Percentiles rank a stretch among this genome's conserved stretches.
Conservation (phyloP, 2,797 vertebrate genomes). For the Halcyon badia region DNA sequence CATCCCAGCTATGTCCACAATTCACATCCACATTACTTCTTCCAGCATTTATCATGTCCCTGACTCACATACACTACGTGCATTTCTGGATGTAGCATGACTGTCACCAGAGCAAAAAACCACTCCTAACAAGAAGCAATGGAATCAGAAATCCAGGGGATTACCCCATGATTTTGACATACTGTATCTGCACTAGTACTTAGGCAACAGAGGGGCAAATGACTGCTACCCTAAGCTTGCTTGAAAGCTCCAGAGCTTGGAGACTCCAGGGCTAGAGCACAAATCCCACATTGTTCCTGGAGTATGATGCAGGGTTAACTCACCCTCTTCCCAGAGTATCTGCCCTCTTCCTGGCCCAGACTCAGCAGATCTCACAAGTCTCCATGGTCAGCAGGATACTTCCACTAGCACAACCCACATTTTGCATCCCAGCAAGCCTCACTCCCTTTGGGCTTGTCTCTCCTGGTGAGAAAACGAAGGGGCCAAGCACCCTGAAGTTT, state of each 20-base stretch:
- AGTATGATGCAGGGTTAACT: neutral
- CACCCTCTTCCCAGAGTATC: neutral
- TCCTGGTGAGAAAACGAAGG: neutral
- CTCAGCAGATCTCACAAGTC: neutral
- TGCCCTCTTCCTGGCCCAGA: neutral
- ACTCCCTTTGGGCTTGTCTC: neutral
- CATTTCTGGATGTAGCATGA: neutral
- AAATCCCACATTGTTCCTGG: neutral
- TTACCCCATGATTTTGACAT: neutral
- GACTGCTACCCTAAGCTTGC: neutral
- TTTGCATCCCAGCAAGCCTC: neutral
- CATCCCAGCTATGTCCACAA: neutral
- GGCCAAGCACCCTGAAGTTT: neutral
- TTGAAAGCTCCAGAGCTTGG: neutral
- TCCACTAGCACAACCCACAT: neutral
- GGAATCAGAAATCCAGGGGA: neutral
- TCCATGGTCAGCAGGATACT: neutral
- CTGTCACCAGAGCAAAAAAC: neutral
- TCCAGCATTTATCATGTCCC: neutral
- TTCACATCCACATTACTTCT: neutral
- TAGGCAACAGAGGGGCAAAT: neutral
- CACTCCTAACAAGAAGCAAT: accelerated
- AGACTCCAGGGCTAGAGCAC: neutral
- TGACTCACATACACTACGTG: neutral
- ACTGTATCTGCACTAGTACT: neutral